Evolutionary conservation across 2,113 vertebrate genomes (phyloP).

Genomic region (Oreotrochilus melanogaster): DNA sequence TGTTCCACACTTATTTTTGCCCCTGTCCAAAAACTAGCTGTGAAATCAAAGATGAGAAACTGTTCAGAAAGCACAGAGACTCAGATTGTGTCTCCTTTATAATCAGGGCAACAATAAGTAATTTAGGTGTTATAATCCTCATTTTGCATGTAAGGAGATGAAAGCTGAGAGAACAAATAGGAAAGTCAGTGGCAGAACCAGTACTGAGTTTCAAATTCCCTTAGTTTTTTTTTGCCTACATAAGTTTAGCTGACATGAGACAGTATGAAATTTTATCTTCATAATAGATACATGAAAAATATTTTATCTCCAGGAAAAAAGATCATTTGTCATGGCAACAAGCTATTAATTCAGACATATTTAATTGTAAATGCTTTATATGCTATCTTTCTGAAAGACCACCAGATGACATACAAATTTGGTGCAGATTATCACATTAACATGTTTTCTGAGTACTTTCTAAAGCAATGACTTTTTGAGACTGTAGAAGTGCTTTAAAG

Average conservation of each 20-base stretch:
- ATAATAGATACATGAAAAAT: neutral
- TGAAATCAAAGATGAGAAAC: neutral
- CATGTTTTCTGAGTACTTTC: neutral
- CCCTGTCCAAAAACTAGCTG: neutral
- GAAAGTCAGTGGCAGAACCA: neutral
- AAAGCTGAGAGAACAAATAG: neutral
- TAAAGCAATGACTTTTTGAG: neutral
- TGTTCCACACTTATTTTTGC: neutral
- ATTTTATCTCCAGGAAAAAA: slow-evolving; percentile 3
- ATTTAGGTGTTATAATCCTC: neutral
- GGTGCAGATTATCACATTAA: neutral
- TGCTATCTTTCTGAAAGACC: neutral
- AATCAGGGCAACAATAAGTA: neutral
- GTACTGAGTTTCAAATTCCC: neutral
- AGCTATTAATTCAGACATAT: neutral
- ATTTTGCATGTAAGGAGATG: neutral
- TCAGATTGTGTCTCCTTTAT: neutral
- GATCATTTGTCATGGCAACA: neutral
- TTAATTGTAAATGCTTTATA: neutral
- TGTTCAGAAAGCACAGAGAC: neutral
- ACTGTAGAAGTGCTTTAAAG: neutral
- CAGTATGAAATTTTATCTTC: neutral
- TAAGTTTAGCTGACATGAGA: neutral
- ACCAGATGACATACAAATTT: neutral
- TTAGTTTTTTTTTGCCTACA: neutral